Percentiles rank a stretch among this genome's conserved stretches.
phyloP scores from a whole-genome alignment of 2,888 invertebrate genomes.

The Bugulina stolonifera region DNA sequence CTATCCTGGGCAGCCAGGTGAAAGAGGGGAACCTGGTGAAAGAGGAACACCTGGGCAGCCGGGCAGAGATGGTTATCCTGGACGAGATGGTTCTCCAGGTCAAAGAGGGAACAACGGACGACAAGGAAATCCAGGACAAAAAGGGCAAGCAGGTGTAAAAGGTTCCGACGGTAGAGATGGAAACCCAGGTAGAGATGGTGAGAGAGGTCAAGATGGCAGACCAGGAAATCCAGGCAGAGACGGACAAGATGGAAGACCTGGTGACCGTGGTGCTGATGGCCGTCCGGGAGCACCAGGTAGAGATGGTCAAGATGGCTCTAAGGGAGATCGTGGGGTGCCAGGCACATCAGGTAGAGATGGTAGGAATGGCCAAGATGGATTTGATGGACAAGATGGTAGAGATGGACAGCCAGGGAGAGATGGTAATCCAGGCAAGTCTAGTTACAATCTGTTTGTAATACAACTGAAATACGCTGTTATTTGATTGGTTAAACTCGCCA shows the following conservation, averaged over 20 bases:
- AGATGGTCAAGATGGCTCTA: slow-evolving; percentile 24
- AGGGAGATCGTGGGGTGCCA: slow-evolving; percentile 1
- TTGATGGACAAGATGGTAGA: slow-evolving; percentile 29
- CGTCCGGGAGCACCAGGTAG: slow-evolving; percentile 26
- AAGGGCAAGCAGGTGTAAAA: slow-evolving; percentile 27
- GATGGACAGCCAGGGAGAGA: slow-evolving; percentile 30
- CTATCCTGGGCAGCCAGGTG: slow-evolving; percentile 27
- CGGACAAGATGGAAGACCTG: slow-evolving; percentile 26
- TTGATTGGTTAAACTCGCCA: too few species aligned
- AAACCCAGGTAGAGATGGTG: slow-evolving; percentile 27
- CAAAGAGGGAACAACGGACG: slow-evolving; percentile 29
- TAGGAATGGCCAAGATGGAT: slow-evolving; percentile 23
- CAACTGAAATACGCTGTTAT: too few species aligned
- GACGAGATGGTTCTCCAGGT: slow-evolving; percentile 22
- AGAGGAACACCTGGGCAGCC: slow-evolving; percentile 30
- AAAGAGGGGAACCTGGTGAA: slow-evolving; percentile 28
- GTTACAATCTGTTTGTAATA: too few species aligned
- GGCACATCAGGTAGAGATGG: slow-evolving; percentile 26
- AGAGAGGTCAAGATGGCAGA: slow-evolving; percentile 28
- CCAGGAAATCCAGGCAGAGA: slow-evolving; percentile 26
- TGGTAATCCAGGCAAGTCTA: slow-evolving; percentile 11
- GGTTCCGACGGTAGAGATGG: slow-evolving; percentile 29
- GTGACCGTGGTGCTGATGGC: slow-evolving; percentile 26
- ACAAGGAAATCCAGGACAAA: slow-evolving; percentile 28
- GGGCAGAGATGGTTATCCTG: slow-evolving; percentile 11